Evolutionary conservation across 2,797 vertebrate genomes (phyloP), one percentile per base, ranked within the genome.

Genomic region (Hippoglossus hippoglossus): DNA sequence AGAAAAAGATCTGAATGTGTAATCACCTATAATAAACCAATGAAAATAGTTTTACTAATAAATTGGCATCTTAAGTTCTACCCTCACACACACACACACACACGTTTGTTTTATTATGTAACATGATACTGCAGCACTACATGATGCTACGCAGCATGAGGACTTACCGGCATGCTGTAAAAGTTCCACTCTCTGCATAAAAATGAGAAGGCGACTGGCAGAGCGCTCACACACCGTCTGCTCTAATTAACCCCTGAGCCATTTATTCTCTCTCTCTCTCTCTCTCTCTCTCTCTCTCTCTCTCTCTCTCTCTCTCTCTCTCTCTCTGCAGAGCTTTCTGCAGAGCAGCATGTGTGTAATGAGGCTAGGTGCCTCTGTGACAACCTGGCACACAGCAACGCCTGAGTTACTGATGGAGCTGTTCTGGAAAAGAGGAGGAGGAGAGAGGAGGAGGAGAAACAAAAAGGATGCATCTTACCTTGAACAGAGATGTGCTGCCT

Each of bases 81-180:
- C 60, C 63, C 70, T 31, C 39, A 15, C 34, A 39, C 28, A 22
- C 11, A 22, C 9, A 66, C 73, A 81, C 63, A 74, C 77, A 70
- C 86, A 83, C 57, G 19, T 66, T 76, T 86, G 69, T 77, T 79
- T 69, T 88, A 77, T 92, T 93, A 92, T 93, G 91, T 93, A 93
- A 94, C 81, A 80, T 76, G 77, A 92, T 78, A 93, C 93, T 91
- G 94, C 94, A 94, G 92, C 82, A 86, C 60, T 67, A 81, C 73
- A 79, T 60, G 84, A 79, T 67, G 73, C 70, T 77, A 71, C 80
- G 73, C 81, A 88, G 50, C 81, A 49, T 34, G 64, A 70, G 79
- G 82, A 81, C 88, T 85, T 55, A 71, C 67, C 75, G 24, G 79
- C 80, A 67, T 28, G 67, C 79, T 80, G 75, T 71, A 63, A 92